These are phyloP conservation scores for Meloidogyne exigua DNA, from an alignment of 1,140 invertebrate species.

Conservation along the genomic window DNA sequence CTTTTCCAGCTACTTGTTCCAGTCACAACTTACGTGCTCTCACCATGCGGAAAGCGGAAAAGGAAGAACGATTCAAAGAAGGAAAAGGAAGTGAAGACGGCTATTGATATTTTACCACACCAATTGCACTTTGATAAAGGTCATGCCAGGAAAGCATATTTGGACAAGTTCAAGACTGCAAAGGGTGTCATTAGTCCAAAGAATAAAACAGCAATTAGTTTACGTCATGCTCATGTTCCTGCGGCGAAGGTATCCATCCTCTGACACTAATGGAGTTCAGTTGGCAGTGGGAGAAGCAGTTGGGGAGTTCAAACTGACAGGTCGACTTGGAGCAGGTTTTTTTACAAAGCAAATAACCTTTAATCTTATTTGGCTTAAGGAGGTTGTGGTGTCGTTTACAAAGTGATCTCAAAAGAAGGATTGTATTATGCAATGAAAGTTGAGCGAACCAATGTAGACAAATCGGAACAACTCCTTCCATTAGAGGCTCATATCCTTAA, in stretches of 20 bases:
- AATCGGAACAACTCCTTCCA: not conserved
- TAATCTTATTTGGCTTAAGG: not conserved
- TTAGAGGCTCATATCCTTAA: not conserved
- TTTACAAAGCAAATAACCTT: no score
- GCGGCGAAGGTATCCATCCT: not conserved
- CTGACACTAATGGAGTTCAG: not conserved
- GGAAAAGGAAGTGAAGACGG: not conserved
- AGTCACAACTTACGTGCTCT: not conserved
- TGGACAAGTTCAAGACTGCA: not conserved
- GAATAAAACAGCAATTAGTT: not conserved
- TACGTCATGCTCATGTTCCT: not conserved
- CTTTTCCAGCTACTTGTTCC: not conserved
- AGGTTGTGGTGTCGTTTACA: not conserved
- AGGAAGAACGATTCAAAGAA: not conserved
- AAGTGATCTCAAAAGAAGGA: not conserved
- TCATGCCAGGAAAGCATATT: not conserved
- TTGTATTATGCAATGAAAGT: not conserved
- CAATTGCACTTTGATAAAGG: not conserved
- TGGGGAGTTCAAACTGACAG: not conserved
- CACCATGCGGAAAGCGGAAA: not conserved
- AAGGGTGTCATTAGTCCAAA: not conserved
- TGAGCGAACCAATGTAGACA: not conserved
- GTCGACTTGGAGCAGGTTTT: not conserved
- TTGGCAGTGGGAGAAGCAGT: not conserved
- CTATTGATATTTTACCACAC: not conserved